Conservation (phyloP, 1,140 invertebrate species). For the Heliconius hermathena region DNA sequence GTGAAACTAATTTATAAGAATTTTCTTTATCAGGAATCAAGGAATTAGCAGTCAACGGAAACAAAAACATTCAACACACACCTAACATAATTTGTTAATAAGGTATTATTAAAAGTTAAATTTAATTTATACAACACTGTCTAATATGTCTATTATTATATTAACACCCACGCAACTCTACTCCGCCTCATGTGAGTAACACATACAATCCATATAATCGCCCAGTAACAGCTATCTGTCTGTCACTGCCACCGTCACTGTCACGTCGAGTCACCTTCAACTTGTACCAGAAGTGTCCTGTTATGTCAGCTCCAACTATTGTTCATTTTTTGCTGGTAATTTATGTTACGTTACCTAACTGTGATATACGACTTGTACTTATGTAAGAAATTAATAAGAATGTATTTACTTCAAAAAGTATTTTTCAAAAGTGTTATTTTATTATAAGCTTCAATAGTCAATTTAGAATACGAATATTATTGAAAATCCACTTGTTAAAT, state of each 20-base stretch:
- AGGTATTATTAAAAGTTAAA: no score
- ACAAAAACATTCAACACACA: background rate
- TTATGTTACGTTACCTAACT: background rate
- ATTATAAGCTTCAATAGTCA: no score
- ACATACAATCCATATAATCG: background rate
- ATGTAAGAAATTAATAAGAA: background rate
- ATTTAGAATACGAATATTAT: no score
- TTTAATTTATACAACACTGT: background rate
- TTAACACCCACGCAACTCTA: background rate
- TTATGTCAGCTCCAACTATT: constrained; percentile 1
- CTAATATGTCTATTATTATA: constrained; percentile 6
- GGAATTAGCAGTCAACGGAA: background rate
- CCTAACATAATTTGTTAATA: background rate
- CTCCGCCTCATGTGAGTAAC: background rate
- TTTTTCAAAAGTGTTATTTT: no score
- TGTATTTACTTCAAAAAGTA: no score
- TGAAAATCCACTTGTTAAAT: no score
- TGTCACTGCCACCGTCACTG: constrained; percentile 9
- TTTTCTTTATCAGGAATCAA: background rate
- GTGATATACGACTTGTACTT: background rate
- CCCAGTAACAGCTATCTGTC: background rate
- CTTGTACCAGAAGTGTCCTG: constrained; percentile 10
- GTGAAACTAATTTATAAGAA: no score
- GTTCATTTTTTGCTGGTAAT: background rate
- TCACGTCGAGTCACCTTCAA: constrained; percentile 10